A percentile compares a stretch with the other conserved stretches of the same genome.
Conservation (phyloP, 2,113 vertebrate species). For the Pachypanchax playfairii region DNA sequence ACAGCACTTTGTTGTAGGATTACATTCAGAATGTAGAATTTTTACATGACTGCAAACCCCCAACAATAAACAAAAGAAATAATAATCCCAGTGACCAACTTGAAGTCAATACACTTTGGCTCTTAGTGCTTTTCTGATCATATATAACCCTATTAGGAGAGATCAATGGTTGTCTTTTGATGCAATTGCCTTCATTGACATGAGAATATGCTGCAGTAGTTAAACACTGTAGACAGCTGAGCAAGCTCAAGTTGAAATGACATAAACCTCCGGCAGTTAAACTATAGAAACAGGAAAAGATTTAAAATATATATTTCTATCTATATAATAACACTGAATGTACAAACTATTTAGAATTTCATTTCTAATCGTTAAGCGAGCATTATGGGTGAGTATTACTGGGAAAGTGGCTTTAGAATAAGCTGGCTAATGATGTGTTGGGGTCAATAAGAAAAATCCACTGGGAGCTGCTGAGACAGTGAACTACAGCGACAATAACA, state of each 20-base stretch:
- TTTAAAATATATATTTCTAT: slow-evolving; percentile 7
- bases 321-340: no score
- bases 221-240: slow-evolving; percentile 44
- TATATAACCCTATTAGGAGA: slow-evolving; percentile 75
- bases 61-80: slow-evolving; percentile 42
- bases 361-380: slow-evolving; percentile 41
- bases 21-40: slow-evolving; percentile 2
- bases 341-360: slow-evolving; percentile 19
- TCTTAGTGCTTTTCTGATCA: slow-evolving; percentile 74
- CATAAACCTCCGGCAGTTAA: not conserved
- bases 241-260: slow-evolving; percentile 35
- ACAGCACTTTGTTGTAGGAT: slow-evolving; percentile 8
- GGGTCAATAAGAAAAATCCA: slow-evolving; percentile 76
- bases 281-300: slow-evolving; percentile 14
- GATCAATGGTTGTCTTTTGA: slow-evolving; percentile 71
- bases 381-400: slow-evolving; percentile 46
- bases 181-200: slow-evolving; percentile 64
- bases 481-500: slow-evolving; percentile 79
- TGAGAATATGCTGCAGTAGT: slow-evolving; percentile 53
- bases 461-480: slow-evolving; percentile 74
- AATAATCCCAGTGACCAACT: slow-evolving; percentile 45
- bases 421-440: slow-evolving; percentile 78
- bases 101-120: slow-evolving; percentile 53
- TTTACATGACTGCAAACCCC: slow-evolving; percentile 5
- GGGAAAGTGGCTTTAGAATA: slow-evolving; percentile 78